A percentile compares a stretch with the other conserved stretches of the same genome.
phyloP scores from a whole-genome alignment of 53 echinoderm and acorn worm species.

The Stichopus horrens region DNA sequence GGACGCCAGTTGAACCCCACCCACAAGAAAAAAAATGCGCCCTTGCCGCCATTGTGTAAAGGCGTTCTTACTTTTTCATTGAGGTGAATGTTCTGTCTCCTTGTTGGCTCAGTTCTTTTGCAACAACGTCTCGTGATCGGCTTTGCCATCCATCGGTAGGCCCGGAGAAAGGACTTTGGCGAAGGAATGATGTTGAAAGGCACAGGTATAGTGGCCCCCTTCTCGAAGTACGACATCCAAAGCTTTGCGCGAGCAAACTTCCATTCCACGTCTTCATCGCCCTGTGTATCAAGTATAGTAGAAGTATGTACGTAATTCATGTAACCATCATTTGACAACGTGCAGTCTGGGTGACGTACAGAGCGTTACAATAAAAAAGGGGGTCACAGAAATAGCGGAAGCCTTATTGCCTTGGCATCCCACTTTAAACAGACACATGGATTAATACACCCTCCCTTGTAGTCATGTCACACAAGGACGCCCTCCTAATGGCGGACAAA shows the following conservation, averaged over 20 bases:
- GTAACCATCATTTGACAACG: no score
- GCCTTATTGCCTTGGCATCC: neutral
- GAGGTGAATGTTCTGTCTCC: conserved; percentile 55
- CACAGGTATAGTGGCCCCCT: conserved; percentile 91
- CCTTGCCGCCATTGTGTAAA: no score
- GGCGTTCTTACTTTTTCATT: conserved; percentile 69
- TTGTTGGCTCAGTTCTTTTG: conserved; percentile 20
- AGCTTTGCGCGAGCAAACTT: conserved; percentile 93
- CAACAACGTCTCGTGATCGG: conserved; percentile 35
- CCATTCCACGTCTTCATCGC: conserved; percentile 97
- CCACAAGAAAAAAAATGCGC: no score
- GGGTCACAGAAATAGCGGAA: neutral
- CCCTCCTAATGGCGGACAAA: no score
- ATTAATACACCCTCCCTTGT: no score
- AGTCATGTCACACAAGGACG: no score
- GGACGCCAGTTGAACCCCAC: no score
- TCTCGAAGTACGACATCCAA: conserved; percentile 96
- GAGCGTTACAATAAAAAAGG: neutral
- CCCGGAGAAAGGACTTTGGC: conserved; percentile 73
- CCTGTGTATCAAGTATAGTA: conserved; percentile 48
- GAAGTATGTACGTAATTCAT: no score
- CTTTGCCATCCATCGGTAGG: conserved; percentile 67
- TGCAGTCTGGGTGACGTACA: no score
- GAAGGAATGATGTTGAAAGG: conserved; percentile 93
- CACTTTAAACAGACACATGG: neutral